Conservation (phyloP, 2,113 vertebrate genomes). For the Vulpes vulpes region DNA sequence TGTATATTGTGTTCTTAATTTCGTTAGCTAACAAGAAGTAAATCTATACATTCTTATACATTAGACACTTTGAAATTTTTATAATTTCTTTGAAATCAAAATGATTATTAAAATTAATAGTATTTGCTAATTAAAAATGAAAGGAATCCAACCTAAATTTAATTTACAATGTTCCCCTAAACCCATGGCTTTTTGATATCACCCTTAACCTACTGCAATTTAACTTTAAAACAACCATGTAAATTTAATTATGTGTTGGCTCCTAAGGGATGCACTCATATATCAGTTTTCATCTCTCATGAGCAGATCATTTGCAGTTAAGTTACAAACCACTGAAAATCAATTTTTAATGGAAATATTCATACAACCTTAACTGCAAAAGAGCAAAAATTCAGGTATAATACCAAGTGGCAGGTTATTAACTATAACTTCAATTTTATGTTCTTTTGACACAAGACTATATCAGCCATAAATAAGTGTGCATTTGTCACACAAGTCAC, state of each 20-base stretch:
- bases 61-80: constrained; percentile 38
- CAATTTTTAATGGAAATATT: constrained; percentile 71
- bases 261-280: constrained; percentile 46
- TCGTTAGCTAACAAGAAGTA: neutral
- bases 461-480: constrained; percentile 24
- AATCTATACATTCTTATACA: neutral
- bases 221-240: constrained; percentile 56
- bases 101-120: constrained; percentile 75
- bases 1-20: neutral
- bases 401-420: constrained; percentile 67
- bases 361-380: constrained; percentile 64
- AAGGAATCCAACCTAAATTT: constrained; percentile 58
- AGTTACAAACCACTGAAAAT: constrained; percentile 73
- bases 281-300: constrained; percentile 71
- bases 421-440: constrained; percentile 66
- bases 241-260: constrained; percentile 65
- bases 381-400: constrained; percentile 64
- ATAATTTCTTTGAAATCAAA: constrained; percentile 71
- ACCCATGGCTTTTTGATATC: constrained; percentile 43
- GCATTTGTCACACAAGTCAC: constrained; percentile 41
- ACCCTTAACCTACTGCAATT: constrained; percentile 46
- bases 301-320: constrained; percentile 69
- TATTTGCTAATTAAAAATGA: constrained; percentile 75
- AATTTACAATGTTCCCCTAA: constrained; percentile 67
- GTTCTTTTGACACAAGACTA: constrained; percentile 60